Percentiles rank a stretch among this genome's conserved stretches.
phyloP scores from a whole-genome alignment of 2,888 invertebrate genomes.

The Nesidiocoris tenuis region DNA sequence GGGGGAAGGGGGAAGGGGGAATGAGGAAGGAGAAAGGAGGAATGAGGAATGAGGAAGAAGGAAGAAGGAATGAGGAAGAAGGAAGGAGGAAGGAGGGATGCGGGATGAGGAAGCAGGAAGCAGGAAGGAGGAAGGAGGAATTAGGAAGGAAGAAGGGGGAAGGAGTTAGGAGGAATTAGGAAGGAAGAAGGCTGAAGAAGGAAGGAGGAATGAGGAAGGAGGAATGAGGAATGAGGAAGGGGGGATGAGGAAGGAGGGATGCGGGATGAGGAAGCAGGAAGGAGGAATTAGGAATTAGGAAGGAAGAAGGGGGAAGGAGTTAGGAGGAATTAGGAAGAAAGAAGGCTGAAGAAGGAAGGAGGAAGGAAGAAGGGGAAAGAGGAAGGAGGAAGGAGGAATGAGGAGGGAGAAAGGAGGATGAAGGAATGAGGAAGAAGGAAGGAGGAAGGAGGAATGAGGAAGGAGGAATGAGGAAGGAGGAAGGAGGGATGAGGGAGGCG shows the following conservation, averaged over 20 bases:
- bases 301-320: too few species aligned
- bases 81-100: not conserved
- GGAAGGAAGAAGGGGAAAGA: too few species aligned
- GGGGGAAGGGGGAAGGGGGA: not conserved
- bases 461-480: slow-evolving; percentile 1
- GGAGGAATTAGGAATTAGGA: too few species aligned
- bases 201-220: too few species aligned
- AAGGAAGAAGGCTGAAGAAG: too few species aligned
- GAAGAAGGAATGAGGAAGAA: too few species aligned
- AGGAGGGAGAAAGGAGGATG: not conserved
- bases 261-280: too few species aligned
- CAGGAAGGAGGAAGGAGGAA: not conserved
- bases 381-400: not conserved
- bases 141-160: not conserved
- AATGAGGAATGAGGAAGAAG: not conserved
- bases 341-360: too few species aligned
- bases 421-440: not conserved
- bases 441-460: not conserved
- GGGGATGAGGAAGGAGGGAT: too few species aligned
- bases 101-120: not conserved
- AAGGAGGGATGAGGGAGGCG: not conserved
- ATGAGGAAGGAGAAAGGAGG: not conserved
- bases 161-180: too few species aligned
- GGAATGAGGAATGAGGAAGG: too few species aligned
- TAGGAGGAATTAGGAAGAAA: too few species aligned